Base-by-base conservation (phyloP, 2,113 vertebrate species). In the Tonatia bakeri region DNA sequence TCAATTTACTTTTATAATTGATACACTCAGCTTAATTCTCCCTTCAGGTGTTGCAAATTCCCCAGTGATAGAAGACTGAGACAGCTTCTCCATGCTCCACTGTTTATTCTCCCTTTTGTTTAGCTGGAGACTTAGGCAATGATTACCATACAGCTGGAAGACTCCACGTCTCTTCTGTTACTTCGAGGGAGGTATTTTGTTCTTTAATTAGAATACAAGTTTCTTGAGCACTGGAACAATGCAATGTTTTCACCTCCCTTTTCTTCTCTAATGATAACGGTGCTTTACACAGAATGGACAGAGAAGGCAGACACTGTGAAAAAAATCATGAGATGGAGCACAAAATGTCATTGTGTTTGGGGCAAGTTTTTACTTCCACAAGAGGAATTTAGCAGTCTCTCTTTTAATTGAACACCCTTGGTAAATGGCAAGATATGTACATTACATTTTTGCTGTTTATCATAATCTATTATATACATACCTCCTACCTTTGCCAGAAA, bases 141-240 rank as follows among this genome's bases (percentile, higher is more conserved):
- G 84, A 81, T 87, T 84, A 82, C 50, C 5, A 4, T 52, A 17
- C 22, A 94, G 47, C 43, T 94, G 87, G 87, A 84, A 91, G 54
- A 81, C 36, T 12, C 14, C 36, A 77, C 7, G 26, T 43, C 45
- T 67, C 72, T 59, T 92, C 38, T 94, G 26, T 72, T 40, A 31
- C 88, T 94, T 92, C 70, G 65, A 90, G 59, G 72, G 80, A 94
- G 64, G 54, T 64, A 77, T 96, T 96, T 89, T 96, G 43, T 96
- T 95, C 87, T 93, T 94, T 95, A 93, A 94, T 96, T 97, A 94
- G 91, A 95, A 91, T 92, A 91, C 82, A 91, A 95, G 45, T 47
- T 94, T 94, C 89, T 93, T 79, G 81, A 94, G 16, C 36, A 61
- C 22, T 81, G 16, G 31, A 92, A 91, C 64, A 97, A 87, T 81